Percentiles rank a stretch among this genome's conserved stretches.
Evolutionary conservation across 2,113 vertebrate species (phyloP).

Genomic region (Isurus oxyrinchus): DNA sequence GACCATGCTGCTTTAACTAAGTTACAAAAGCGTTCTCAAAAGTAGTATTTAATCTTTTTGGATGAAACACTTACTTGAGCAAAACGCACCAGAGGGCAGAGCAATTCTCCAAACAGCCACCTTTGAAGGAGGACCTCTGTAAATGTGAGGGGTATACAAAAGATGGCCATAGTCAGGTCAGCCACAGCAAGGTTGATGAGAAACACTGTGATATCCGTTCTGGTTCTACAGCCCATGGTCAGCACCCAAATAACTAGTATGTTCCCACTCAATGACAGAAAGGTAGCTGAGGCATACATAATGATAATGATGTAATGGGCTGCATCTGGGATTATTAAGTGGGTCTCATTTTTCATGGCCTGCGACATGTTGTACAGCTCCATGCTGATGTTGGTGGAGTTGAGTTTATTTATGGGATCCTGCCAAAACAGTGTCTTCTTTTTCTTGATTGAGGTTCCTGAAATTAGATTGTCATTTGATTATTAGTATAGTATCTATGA

Average conservation of each 20-base stretch:
- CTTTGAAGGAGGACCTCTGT: slow-evolving; percentile 35
- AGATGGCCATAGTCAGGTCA: slow-evolving; percentile 38
- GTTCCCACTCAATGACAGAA: slow-evolving; percentile 27
- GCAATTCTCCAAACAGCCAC: slow-evolving; percentile 33
- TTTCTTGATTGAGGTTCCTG: not conserved
- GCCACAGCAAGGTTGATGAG: slow-evolving; percentile 39
- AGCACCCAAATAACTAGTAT: slow-evolving; percentile 36
- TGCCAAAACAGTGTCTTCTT: not conserved
- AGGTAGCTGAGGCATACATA: slow-evolving; percentile 25
- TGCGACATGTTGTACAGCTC: slow-evolving; percentile 24
- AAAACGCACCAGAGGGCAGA: slow-evolving; percentile 37
- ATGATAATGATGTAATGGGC: slow-evolving; percentile 32
- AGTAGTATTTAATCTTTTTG: not conserved
- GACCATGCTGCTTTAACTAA: not conserved
- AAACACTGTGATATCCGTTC: slow-evolving; percentile 35
- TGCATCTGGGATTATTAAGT: slow-evolving; percentile 19
- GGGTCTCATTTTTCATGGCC: not conserved
- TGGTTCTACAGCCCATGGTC: slow-evolving; percentile 36
- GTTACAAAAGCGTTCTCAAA: not conserved
- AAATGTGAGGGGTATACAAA: slow-evolving; percentile 36
- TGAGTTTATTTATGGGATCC: not conserved
- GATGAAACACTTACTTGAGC: slow-evolving; percentile 30
- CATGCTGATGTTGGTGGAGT: not conserved
- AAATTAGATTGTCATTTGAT: not conserved
- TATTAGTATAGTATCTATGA: too few species aligned